A percentile compares a stretch with the other conserved stretches of the same genome.
These are phyloP conservation scores for Premnoplex brunnescens DNA, from an alignment of 2,797 vertebrate species.

Conservation along the genomic window DNA sequence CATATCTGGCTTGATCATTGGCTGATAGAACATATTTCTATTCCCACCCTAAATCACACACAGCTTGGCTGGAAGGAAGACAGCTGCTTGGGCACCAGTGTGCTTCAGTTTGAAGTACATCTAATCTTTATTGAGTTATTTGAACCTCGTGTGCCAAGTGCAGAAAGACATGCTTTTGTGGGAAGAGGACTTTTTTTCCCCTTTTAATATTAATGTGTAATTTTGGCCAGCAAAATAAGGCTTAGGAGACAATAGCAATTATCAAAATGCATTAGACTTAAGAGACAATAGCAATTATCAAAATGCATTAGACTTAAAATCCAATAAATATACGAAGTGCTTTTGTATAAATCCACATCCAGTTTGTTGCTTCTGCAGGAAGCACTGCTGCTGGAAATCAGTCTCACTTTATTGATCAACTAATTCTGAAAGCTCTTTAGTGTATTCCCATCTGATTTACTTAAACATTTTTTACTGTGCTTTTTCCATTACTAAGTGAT, in stretches of 20 bases:
- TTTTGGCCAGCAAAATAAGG: neutral
- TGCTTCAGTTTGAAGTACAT: conserved; percentile 37
- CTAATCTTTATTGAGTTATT: conserved; percentile 63
- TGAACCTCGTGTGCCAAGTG: neutral
- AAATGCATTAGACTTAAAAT: neutral
- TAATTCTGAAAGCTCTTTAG: neutral
- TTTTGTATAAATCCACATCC: neutral
- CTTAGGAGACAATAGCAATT: neutral
- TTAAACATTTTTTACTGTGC: neutral
- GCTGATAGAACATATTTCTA: neutral
- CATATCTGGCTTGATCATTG: conserved; percentile 3
- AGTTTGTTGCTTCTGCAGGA: neutral
- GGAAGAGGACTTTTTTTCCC: neutral
- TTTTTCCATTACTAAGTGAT: neutral
- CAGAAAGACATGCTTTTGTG: neutral
- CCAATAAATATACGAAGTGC: neutral
- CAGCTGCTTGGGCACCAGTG: conserved; percentile 37
- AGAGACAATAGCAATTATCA: neutral
- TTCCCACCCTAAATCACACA: conserved; percentile 28
- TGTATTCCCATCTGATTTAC: neutral
- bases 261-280: neutral
- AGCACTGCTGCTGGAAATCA: neutral
- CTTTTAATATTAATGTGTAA: neutral
- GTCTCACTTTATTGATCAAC: neutral
- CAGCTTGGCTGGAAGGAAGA: conserved; percentile 37